These are phyloP conservation scores for Micoletzkya japonica DNA, from an alignment of 2,888 invertebrate genomes.

Conservation along the genomic window DNA sequence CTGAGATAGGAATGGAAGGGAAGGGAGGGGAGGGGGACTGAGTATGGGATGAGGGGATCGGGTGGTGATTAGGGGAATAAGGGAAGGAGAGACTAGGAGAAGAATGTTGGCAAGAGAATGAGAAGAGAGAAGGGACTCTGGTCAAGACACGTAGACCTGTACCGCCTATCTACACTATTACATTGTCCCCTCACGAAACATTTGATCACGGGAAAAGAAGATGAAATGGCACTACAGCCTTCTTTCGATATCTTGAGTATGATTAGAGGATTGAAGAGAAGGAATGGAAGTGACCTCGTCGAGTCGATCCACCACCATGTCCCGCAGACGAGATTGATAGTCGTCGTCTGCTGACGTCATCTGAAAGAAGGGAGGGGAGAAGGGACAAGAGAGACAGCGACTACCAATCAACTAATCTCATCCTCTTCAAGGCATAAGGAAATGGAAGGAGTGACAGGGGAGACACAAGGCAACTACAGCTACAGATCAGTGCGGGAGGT, in stretches of 20 bases:
- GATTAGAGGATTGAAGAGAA: no score
- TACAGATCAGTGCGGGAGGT: no score
- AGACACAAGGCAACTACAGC: no score
- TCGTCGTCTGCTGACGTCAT: slow-evolving; percentile 24
- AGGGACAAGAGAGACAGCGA: neutral
- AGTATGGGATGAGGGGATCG: neutral
- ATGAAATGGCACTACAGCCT: no score
- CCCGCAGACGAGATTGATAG: slow-evolving; percentile 19
- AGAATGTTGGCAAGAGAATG: no score
- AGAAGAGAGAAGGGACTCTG: no score
- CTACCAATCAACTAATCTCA: neutral
- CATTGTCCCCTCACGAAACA: no score
- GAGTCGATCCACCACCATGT: slow-evolving; percentile 28
- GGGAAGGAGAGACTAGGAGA: no score
- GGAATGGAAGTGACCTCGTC: slow-evolving; percentile 28
- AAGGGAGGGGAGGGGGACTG: neutral
- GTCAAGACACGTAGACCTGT: no score
- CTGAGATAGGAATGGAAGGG: neutral
- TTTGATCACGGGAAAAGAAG: no score
- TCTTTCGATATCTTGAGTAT: no score
- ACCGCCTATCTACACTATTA: no score
- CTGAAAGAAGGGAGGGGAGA: slow-evolving; percentile 3
- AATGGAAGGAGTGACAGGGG: slow-evolving; percentile 3
- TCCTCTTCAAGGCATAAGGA: neutral
- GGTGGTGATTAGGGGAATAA: neutral